A percentile compares a stretch with the other conserved stretches of the same genome.
Conservation (phyloP, 2,888 invertebrate genomes). For the Galerucella calmariensis region DNA sequence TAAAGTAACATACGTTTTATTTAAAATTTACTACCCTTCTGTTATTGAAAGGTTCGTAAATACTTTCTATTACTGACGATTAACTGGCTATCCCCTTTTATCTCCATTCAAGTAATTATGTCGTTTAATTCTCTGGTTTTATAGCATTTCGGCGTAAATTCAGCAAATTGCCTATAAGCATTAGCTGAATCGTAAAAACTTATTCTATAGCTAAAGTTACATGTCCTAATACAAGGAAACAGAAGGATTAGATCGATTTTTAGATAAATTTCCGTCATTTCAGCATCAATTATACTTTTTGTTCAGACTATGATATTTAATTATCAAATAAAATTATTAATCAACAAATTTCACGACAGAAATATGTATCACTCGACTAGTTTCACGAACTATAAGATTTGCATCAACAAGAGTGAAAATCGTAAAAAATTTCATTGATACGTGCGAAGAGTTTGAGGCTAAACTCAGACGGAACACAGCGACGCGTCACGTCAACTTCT, state of each 20-base stretch:
- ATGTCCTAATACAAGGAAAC: neutral
- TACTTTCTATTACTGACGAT: slow-evolving; percentile 2
- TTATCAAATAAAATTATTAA: too few species aligned
- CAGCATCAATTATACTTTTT: too few species aligned
- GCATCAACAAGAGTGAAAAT: too few species aligned
- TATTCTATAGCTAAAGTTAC: neutral
- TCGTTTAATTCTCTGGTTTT: neutral
- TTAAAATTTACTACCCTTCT: neutral
- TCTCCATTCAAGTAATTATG: slow-evolving; percentile 1
- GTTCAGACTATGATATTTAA: too few species aligned
- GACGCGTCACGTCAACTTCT: too few species aligned
- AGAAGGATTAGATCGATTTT: neutral
- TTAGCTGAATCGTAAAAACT: slow-evolving; percentile 9
- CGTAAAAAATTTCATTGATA: too few species aligned
- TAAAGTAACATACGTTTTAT: neutral
- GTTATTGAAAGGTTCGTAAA: slow-evolving; percentile 7
- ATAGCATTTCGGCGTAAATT: slow-evolving; percentile 7
- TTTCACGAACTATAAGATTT: too few species aligned
- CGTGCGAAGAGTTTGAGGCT: too few species aligned
- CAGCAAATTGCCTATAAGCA: slow-evolving; percentile 1
- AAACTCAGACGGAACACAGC: too few species aligned
- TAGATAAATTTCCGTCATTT: too few species aligned
- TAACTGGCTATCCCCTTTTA: neutral
- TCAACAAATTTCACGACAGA: too few species aligned
- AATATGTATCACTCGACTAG: too few species aligned